Evolutionary conservation across 2,113 vertebrate species (phyloP).

Genomic region (Cyanocitta stelleri): DNA sequence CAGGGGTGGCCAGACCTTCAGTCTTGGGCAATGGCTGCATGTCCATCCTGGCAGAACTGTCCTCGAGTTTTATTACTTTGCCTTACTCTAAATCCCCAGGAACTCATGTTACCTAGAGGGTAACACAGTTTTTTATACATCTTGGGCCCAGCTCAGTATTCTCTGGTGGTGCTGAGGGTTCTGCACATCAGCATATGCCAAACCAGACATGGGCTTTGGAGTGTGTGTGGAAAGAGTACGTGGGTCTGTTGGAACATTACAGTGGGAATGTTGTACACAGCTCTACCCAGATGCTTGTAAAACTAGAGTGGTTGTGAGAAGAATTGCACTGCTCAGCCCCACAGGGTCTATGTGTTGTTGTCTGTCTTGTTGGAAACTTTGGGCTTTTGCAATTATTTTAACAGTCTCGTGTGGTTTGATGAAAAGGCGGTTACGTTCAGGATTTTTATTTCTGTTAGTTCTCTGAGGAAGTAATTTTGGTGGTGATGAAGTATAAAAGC

Average conservation of each 20-base stretch:
- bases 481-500: neutral
- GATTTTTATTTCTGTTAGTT: neutral
- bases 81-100: neutral
- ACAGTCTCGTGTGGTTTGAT: neutral
- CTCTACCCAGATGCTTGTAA: neutral
- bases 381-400: neutral
- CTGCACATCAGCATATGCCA: neutral
- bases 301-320: neutral
- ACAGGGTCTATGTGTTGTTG: neutral
- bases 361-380: neutral
- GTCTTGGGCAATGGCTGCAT: neutral
- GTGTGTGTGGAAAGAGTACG: rapidly evolving
- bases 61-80: neutral
- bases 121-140: rapidly evolving
- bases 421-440: neutral
- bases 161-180: neutral
- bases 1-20: neutral
- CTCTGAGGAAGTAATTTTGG: neutral
- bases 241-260: rapidly evolving
- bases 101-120: neutral
- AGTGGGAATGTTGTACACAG: neutral
- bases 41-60: neutral
- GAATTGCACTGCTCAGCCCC: neutral
- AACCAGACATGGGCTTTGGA: neutral
- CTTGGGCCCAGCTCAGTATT: neutral